These are phyloP conservation scores for Halichoerus grypus DNA, from an alignment of 2,113 vertebrate species.

Conservation along the genomic window DNA sequence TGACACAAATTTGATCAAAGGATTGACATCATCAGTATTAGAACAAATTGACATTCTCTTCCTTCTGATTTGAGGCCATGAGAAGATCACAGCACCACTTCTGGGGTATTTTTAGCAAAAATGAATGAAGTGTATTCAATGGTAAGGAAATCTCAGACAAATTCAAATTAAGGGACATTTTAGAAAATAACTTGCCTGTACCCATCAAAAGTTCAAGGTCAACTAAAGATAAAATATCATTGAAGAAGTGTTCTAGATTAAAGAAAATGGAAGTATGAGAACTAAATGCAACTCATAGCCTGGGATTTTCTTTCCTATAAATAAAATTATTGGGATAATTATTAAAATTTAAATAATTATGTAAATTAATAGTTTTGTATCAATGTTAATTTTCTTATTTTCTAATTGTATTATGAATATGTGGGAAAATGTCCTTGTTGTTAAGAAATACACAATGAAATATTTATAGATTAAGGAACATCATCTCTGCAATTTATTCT, in stretches of 20 bases:
- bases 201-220: background rate
- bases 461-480: background rate
- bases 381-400: background rate
- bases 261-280: background rate
- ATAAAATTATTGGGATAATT: background rate
- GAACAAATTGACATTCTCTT: background rate
- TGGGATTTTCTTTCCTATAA: background rate
- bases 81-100: background rate
- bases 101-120: background rate
- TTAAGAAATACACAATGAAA: background rate
- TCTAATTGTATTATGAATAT: background rate
- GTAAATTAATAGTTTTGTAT: background rate
- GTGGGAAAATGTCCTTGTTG: background rate
- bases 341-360: background rate
- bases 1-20: background rate
- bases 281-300: background rate
- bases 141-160: background rate
- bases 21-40: background rate
- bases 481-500: background rate
- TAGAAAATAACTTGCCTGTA: background rate
- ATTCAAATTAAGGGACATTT: background rate
- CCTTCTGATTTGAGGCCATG: background rate
- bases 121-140: background rate
- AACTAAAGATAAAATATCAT: background rate
- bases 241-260: background rate